Base-by-base conservation (phyloP, 2,113 vertebrate species). In the Taxidea taxus region DNA sequence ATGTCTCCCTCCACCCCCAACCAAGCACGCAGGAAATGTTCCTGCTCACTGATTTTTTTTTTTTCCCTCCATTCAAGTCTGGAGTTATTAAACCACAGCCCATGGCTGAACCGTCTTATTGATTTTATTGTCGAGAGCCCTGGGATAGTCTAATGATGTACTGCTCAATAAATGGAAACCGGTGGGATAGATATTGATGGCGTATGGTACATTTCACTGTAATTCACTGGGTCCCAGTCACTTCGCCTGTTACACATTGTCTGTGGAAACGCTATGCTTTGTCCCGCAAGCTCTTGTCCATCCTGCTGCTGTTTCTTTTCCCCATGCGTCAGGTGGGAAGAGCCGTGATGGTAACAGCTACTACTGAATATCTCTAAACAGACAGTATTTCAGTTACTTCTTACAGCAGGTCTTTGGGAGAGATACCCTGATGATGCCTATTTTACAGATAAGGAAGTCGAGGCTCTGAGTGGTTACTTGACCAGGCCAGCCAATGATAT, bases 131-230 rank as follows among this genome's bases (percentile, higher is more conserved):
- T 97, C 7, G 10, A 12, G 64, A 95, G 96, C 97, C 94, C 91
- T 88, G 96, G 95, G 95, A 97, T 97, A 95, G 94, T 97, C 96
- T 97, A 98, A 98, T 97, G 97, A 98, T 93, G 88, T 81, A 96
- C 97, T 56, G 96, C 96, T 97, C 96, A 64, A 81, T 94, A 96
- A 91, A 93, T 97, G 97, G 91, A 84, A 95, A 89, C 96, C 29
- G 74, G 91, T 95, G 93, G 93, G 91, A 95, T 83, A 92, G 96
- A 96, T 94, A 97, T 77, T 94, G 95, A 98, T 93, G 95, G 97
- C 58, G 1, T 90, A 85, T 42, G 96, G 83, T 70, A 75, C 91
- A 39, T 93, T 78, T 91, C 16, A 13, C 83, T 1, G 34, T 78
- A 87, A 96, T 81, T 97, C 89, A 60, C 58, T 42, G 77, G 93